Percentiles rank a stretch among this genome's conserved stretches.
Conservation (phyloP, 2,888 invertebrate genomes). For the Altica lythri region DNA sequence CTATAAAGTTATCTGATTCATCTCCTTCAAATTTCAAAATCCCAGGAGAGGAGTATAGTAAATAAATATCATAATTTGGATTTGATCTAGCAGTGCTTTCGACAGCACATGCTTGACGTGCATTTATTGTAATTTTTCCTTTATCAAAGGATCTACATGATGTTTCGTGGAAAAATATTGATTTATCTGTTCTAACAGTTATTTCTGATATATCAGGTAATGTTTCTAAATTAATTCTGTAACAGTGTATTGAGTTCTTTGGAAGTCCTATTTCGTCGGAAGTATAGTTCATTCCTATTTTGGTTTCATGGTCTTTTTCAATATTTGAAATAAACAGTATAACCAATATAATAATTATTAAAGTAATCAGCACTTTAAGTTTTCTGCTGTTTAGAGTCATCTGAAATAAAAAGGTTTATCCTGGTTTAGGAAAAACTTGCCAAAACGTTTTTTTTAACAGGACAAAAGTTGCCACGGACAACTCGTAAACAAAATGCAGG, state of each 20-base stretch:
- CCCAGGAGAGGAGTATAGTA: conserved; percentile 61
- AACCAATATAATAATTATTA: too few species aligned
- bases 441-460: too few species aligned
- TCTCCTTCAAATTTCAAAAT: conserved; percentile 40
- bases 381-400: too few species aligned
- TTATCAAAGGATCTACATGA: conserved; percentile 59
- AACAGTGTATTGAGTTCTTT: conserved; percentile 1
- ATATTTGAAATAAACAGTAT: too few species aligned
- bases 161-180: conserved; percentile 72
- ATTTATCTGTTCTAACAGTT: conserved; percentile 52
- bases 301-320: too few species aligned
- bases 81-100: conserved; percentile 70
- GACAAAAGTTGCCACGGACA: too few species aligned
- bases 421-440: too few species aligned
- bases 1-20: conserved; percentile 51
- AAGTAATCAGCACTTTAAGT: too few species aligned
- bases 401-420: too few species aligned
- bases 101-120: conserved; percentile 69
- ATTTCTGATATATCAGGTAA: conserved; percentile 49
- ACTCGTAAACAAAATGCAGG: too few species aligned
- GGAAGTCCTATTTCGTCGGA: too few species aligned
- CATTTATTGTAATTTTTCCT: conserved; percentile 57
- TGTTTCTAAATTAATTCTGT: conserved; percentile 9
- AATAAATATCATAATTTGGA: conserved; percentile 62
- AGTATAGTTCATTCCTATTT: too few species aligned